Percentiles rank a stretch among this genome's conserved stretches.
These are phyloP conservation scores for Xestobium rufovillosum DNA, from an alignment of 2,888 invertebrate genomes.

Conservation along the genomic window DNA sequence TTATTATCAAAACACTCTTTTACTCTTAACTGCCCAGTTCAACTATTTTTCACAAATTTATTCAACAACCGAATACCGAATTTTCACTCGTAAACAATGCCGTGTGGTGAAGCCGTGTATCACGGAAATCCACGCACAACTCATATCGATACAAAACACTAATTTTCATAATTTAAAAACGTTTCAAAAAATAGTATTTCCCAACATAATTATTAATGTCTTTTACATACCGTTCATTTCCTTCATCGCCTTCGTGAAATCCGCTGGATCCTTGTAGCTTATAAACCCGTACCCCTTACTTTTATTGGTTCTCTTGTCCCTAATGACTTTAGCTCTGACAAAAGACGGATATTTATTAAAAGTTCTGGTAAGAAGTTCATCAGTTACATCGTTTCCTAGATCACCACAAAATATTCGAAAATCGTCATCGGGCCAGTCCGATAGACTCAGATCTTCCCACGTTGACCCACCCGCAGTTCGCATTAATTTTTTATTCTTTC, in stretches of 20 bases:
- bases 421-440: constrained; percentile 98
- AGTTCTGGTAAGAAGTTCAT: constrained; percentile 91
- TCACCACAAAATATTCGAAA: constrained; percentile 99
- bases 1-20: too few relatives aligned
- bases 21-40: too few relatives aligned
- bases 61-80: too few relatives aligned
- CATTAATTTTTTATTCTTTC: constrained; percentile 60
- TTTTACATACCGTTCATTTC: constrained; percentile 92
- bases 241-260: constrained; percentile 97
- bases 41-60: too few relatives aligned
- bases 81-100: too few relatives aligned
- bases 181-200: too few relatives aligned
- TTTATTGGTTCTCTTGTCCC: constrained; percentile 95
- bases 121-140: too few relatives aligned
- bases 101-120: too few relatives aligned
- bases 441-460: constrained; percentile 92
- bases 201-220: constrained; percentile 11
- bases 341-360: constrained; percentile 94
- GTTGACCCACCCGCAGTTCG: constrained; percentile 88
- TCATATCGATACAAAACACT: too few relatives aligned
- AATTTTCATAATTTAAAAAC: too few relatives aligned
- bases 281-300: constrained; percentile 99
- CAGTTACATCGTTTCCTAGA: constrained; percentile 97
- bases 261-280: constrained; percentile 94
- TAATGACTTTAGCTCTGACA: constrained; percentile 86